Conservation (phyloP, 2,888 invertebrate genomes). For the Nomada ferruginata region DNA sequence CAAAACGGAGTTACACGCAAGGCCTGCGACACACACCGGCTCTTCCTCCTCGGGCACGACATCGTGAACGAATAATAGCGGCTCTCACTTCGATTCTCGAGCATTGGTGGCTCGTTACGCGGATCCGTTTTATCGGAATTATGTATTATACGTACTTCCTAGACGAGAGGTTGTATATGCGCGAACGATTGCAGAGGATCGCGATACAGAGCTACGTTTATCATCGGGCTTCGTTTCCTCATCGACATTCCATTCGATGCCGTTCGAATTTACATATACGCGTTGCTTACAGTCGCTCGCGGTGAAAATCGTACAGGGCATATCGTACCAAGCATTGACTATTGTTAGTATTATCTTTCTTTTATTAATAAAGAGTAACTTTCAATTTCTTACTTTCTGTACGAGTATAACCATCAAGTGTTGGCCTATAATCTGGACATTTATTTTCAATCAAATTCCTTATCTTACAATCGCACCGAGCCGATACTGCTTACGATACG, state of each 20-base stretch:
- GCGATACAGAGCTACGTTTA: slow-evolving; percentile 3
- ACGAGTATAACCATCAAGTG: no score
- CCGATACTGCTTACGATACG: no score
- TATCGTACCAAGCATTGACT: no score
- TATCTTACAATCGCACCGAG: no score
- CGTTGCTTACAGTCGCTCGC: not conserved
- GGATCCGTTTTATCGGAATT: slow-evolving; percentile 30
- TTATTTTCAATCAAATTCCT: no score
- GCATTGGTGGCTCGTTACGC: slow-evolving; percentile 28
- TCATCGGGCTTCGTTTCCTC: slow-evolving; percentile 24
- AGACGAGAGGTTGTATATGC: not conserved
- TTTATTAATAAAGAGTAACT: no score
- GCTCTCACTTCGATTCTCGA: slow-evolving; percentile 41
- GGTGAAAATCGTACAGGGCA: no score
- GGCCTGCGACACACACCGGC: not conserved
- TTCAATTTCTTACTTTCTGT: no score
- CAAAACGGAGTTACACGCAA: slow-evolving; percentile 34
- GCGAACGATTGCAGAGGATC: not conserved
- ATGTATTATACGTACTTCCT: slow-evolving; percentile 23
- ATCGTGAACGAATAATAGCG: slow-evolving; percentile 41
- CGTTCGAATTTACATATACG: slow-evolving; percentile 15
- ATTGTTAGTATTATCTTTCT: no score
- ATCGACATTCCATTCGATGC: not conserved
- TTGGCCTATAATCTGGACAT: no score
- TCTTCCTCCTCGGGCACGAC: slow-evolving; percentile 34